These are phyloP conservation scores for Phoxinus dragarum DNA, from an alignment of 2,797 vertebrate genomes.

Conservation along the genomic window DNA sequence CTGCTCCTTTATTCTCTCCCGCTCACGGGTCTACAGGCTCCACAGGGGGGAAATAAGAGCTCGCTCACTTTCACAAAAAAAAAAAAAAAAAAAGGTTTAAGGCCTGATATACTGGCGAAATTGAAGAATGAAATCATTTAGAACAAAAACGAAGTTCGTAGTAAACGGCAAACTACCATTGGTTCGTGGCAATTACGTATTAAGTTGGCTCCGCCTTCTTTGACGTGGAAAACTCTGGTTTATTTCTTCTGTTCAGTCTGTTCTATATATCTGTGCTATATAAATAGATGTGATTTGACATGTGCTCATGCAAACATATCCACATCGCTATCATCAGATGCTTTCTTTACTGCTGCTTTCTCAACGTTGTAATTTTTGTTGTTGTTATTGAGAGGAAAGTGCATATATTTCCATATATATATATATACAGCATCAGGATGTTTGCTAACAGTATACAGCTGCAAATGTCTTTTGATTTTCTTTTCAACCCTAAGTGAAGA, in stretches of 20 bases:
- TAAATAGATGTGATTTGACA: not conserved
- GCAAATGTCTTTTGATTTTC: not conserved
- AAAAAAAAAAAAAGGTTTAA: constrained; percentile 83
- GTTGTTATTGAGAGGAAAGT: not conserved
- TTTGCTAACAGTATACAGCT: not conserved
- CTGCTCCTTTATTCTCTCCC: constrained; percentile 54
- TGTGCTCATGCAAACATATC: not conserved
- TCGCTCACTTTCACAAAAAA: constrained; percentile 72
- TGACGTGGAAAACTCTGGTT: not conserved
- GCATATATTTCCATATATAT: not conserved
- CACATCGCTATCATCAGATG: not conserved
- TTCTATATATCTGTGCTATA: not conserved
- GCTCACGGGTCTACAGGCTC: not conserved
- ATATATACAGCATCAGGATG: not conserved
- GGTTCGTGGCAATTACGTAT: not conserved
- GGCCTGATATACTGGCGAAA: not conserved
- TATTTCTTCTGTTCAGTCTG: not conserved
- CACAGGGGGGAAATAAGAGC: constrained; percentile 71
- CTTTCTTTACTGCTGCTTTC: not conserved
- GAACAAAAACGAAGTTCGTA: not conserved
- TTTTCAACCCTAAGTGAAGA: not conserved
- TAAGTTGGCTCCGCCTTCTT: not conserved
- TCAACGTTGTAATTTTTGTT: not conserved
- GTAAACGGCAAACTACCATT: not conserved
- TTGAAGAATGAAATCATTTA: not conserved